A percentile compares a stretch with the other conserved stretches of the same genome.
phyloP scores from a whole-genome alignment of 2,113 vertebrate genomes.

The Chelonoidis abingdonii region DNA sequence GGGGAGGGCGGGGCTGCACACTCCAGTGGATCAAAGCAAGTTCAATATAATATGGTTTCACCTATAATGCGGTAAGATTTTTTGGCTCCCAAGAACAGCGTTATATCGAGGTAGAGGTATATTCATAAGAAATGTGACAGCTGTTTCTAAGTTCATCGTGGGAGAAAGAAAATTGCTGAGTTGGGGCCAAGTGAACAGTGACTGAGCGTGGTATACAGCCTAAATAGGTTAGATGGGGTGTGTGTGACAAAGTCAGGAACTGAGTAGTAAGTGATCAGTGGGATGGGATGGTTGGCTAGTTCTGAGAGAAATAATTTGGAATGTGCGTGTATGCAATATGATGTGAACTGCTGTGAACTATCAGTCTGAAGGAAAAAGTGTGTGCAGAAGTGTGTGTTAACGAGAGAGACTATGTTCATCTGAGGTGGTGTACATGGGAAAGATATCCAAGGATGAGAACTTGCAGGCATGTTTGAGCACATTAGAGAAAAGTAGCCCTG shows the following conservation, averaged over 20 bases:
- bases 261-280: background rate
- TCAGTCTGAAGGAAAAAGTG: background rate
- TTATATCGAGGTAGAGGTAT: no score
- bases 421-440: background rate
- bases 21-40: no score
- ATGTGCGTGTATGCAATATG: background rate
- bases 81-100: no score
- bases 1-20: no score
- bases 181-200: background rate
- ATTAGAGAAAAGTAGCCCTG: background rate
- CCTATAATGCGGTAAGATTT: no score
- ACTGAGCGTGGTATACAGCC: background rate
- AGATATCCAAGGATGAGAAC: background rate
- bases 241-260: background rate
- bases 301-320: background rate
- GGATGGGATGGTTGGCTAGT: background rate
- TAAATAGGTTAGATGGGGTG: background rate
- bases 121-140: background rate
- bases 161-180: no score
- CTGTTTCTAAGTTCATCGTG: background rate
- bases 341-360: no score
- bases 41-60: no score
- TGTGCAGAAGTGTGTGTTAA: background rate
- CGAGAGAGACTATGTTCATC: background rate
- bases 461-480: background rate